Evolutionary conservation across 2,888 invertebrate genomes (phyloP).

Genomic region (Celastrina argiolus): DNA sequence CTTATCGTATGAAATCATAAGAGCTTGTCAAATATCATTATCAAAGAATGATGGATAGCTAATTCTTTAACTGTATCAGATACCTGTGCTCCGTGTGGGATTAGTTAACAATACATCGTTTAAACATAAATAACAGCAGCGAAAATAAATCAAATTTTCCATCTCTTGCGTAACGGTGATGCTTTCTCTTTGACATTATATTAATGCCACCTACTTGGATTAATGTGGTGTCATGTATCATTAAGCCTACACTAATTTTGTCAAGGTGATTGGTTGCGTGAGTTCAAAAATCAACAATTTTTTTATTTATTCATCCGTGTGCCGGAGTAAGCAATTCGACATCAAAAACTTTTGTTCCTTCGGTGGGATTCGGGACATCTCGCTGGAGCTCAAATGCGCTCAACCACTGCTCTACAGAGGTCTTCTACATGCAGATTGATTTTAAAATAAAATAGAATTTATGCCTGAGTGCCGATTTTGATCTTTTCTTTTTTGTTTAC

Average conservation of each 20-base stretch:
- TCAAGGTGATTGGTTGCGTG: not conserved
- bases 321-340: too few relatives aligned
- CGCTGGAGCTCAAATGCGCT: too few relatives aligned
- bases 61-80: conserved; percentile 61
- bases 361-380: too few relatives aligned
- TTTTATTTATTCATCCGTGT: too few relatives aligned
- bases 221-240: conserved; percentile 4
- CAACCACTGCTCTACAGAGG: too few relatives aligned
- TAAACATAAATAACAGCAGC: conserved; percentile 44
- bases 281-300: not conserved
- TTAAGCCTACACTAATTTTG: not conserved
- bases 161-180: conserved; percentile 7
- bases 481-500: too few relatives aligned
- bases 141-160: conserved; percentile 36
- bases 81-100: conserved; percentile 72
- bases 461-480: too few relatives aligned
- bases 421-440: too few relatives aligned
- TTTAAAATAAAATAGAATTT: too few relatives aligned
- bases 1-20: conserved; percentile 62
- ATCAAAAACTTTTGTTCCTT: too few relatives aligned
- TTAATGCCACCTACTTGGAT: not conserved
- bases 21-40: conserved; percentile 70
- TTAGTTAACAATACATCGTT: conserved; percentile 68
- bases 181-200: conserved; percentile 6
- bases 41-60: conserved; percentile 71